Base-by-base conservation (phyloP, 2,113 vertebrate species). In the Eublepharis macularius region DNA sequence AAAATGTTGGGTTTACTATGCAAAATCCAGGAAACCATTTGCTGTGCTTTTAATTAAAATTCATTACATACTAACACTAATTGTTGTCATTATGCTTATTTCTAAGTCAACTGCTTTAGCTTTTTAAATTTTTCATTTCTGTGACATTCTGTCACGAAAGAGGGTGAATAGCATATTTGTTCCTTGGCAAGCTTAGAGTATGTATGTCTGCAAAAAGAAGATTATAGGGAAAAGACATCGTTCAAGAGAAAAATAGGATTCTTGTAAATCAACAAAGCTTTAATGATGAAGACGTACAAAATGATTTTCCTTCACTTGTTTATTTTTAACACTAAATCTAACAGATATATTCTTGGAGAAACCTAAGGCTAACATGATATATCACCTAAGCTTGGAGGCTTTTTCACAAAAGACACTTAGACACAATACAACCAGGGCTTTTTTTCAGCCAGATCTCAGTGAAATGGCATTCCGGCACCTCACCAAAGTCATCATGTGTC, bases 241-340 rank as follows among this genome's bases (percentile, higher is more conserved):
- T 82, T 84, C 80, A 45, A 29, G 26, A 54, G 19, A 90, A 87
- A 88, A 85, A 11, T 24, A 43, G 26, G 47, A 8, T 12, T 85
- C 1, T 84, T 93, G 90, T 87, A 90, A 85, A 12, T 89, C 54
- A 93, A 84, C 41, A 24, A 72, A 74, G 8, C 77, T 19, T 88
- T 92, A 88, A 87, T 91, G 77, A 90, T 85, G 34, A 91, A 84
- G 10, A 88, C 91, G 85, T 85, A 45, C 68, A 9, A 73, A 41
- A 90, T 57, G 87, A 45, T 80, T 90, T 63, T 78, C 72, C 77
- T 45, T 85, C 65, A 49, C 70, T 2, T 0, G 11, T 24, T 93
- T 74, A 13, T 74, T 87, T 91, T 90, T 81, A 86, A 83, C 88
- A 86, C 34, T 36, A 81, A 87, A 80, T 1, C 0, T 69, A 45